These are phyloP conservation scores for Melanostigma gelatinosum DNA, from an alignment of 2,113 vertebrate genomes.

Conservation along the genomic window DNA sequence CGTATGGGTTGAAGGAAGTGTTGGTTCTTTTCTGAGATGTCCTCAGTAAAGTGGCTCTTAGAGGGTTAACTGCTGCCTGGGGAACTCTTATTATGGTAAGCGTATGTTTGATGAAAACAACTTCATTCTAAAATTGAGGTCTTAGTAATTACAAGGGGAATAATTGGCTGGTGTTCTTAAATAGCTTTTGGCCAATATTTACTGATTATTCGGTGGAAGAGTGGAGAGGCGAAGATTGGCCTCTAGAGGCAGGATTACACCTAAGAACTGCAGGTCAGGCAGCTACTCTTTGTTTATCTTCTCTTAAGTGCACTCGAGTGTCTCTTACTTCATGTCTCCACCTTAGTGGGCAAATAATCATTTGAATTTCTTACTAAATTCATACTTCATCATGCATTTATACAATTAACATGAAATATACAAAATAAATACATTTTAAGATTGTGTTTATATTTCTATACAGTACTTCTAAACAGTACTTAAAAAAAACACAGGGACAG, in stretches of 20 bases:
- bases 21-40: slow-evolving; percentile 21
- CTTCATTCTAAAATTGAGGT: slow-evolving; percentile 48
- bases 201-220: slow-evolving; percentile 61
- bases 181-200: slow-evolving; percentile 70
- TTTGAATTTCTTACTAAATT: neutral
- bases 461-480: neutral
- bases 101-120: slow-evolving; percentile 54
- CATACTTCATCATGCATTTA: neutral
- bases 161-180: slow-evolving; percentile 72
- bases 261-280: slow-evolving; percentile 21
- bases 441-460: neutral
- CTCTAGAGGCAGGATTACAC: slow-evolving; percentile 58
- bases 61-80: slow-evolving; percentile 50
- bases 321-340: slow-evolving; percentile 11
- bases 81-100: slow-evolving; percentile 58
- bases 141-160: slow-evolving; percentile 65
- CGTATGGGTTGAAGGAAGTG: slow-evolving; percentile 2
- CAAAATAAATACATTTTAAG: neutral
- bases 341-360: neutral
- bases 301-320: neutral
- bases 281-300: slow-evolving; percentile 28
- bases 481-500: neutral
- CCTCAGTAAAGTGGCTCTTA: slow-evolving; percentile 32
- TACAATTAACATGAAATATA: neutral
- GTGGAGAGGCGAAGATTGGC: slow-evolving; percentile 52